These are phyloP conservation scores for Zoanthus sansibaricus DNA, from an alignment of 92 coral and sea anemone genomes.

Conservation along the genomic window DNA sequence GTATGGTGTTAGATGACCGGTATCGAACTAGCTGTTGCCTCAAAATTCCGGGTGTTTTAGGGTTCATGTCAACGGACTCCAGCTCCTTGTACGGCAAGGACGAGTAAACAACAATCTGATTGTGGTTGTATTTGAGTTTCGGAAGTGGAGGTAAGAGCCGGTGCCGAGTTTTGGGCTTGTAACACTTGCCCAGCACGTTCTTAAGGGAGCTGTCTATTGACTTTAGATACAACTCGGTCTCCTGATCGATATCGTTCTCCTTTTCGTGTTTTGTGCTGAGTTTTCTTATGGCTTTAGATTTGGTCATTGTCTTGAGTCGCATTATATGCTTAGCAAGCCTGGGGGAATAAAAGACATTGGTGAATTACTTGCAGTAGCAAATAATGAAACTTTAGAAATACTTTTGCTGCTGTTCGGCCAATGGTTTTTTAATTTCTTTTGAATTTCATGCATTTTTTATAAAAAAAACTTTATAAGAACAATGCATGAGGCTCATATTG, in stretches of 20 bases:
- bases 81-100: constrained; percentile 90
- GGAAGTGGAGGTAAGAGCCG: constrained; percentile 86
- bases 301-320: constrained; percentile 66
- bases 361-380: not conserved
- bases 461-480: no score
- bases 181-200: constrained; percentile 86
- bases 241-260: constrained; percentile 55
- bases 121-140: constrained; percentile 85
- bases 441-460: no score
- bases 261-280: constrained; percentile 17
- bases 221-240: constrained; percentile 22
- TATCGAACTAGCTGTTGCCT: constrained; percentile 50
- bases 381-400: no score
- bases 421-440: no score
- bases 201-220: constrained; percentile 66
- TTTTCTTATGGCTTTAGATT: constrained; percentile 25
- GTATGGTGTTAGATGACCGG: constrained; percentile 47
- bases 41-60: constrained; percentile 80
- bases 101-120: constrained; percentile 93
- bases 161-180: constrained; percentile 89
- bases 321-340: constrained; percentile 87
- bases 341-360: not conserved
- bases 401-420: no score
- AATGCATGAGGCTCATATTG: no score
- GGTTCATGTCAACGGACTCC: constrained; percentile 75